A percentile compares a stretch with the other conserved stretches of the same genome.
These are phyloP conservation scores for Poicephalus meyeri DNA, from an alignment of 2,113 vertebrate genomes.

Conservation along the genomic window DNA sequence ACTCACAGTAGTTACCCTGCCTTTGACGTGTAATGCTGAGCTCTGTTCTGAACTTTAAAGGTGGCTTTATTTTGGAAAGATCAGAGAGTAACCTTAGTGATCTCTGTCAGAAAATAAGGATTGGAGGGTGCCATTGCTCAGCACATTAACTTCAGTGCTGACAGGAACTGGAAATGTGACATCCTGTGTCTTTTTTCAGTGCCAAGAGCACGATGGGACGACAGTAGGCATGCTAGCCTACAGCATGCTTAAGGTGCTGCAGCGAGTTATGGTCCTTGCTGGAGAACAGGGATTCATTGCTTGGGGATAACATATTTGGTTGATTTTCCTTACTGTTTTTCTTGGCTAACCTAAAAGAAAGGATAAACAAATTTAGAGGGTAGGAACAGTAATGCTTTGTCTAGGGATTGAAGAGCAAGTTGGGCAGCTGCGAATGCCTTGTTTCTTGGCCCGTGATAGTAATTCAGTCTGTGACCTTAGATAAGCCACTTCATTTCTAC, in stretches of 20 bases:
- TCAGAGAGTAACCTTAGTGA: not conserved
- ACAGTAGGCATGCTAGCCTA: not conserved
- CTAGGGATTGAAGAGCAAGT: not conserved
- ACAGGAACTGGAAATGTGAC: not conserved
- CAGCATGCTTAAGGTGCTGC: not conserved
- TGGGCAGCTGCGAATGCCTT: not conserved
- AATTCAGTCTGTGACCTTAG: not conserved
- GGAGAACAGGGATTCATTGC: not conserved
- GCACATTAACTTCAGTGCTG: not conserved
- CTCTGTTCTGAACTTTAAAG: not conserved
- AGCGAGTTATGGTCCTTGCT: not conserved
- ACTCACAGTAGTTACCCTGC: not conserved
- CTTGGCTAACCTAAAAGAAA: not conserved
- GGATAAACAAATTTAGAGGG: not conserved
- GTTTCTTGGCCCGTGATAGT: not conserved
- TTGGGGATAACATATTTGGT: not conserved
- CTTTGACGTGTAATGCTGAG: not conserved
- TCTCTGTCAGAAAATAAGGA: slow-evolving; percentile 10
- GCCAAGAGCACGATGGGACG: not conserved
- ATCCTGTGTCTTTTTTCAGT: not conserved
- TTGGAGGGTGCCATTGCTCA: not conserved
- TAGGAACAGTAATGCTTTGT: not conserved
- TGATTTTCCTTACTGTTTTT: not conserved
- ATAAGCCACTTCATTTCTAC: not conserved
- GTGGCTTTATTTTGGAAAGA: slow-evolving; percentile 15